Conservation (phyloP, 2,888 invertebrate species). For the Anaspis maculata region DNA sequence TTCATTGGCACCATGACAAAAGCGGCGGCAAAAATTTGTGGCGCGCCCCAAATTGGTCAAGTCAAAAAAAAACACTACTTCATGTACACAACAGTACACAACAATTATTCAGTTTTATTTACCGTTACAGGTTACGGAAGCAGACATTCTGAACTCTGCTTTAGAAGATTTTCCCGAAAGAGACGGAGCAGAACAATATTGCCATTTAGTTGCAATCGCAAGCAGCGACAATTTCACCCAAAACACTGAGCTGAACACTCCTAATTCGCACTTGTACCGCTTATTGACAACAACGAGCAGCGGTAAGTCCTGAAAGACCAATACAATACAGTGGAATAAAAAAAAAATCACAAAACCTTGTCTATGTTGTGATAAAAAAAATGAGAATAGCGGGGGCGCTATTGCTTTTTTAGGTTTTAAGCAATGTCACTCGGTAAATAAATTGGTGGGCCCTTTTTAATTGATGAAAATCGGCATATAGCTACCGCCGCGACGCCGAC, state of each 20-base stretch:
- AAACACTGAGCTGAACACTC: constrained; percentile 15
- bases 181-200: constrained; percentile 15
- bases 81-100: no score
- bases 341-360: background rate
- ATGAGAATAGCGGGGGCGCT: no score
- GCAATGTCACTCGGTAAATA: no score
- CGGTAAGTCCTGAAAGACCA: constrained; percentile 29
- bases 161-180: constrained; percentile 8
- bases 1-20: constrained; percentile 1
- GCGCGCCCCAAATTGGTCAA: no score
- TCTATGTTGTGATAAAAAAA: constrained; percentile 1
- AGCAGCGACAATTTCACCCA: constrained; percentile 12
- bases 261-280: constrained; percentile 35
- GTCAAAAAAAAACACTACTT: no score
- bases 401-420: no score
- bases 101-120: no score
- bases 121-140: constrained; percentile 13
- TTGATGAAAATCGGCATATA: no score
- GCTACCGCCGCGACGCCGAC: no score
- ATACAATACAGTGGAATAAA: constrained; percentile 2
- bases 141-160: constrained; percentile 8
- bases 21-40: constrained; percentile 4
- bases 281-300: constrained; percentile 36
- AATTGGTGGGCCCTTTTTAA: no score
- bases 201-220: constrained; percentile 13